Base-by-base conservation (phyloP, 1,140 invertebrate genomes). In the Lerema accius region DNA sequence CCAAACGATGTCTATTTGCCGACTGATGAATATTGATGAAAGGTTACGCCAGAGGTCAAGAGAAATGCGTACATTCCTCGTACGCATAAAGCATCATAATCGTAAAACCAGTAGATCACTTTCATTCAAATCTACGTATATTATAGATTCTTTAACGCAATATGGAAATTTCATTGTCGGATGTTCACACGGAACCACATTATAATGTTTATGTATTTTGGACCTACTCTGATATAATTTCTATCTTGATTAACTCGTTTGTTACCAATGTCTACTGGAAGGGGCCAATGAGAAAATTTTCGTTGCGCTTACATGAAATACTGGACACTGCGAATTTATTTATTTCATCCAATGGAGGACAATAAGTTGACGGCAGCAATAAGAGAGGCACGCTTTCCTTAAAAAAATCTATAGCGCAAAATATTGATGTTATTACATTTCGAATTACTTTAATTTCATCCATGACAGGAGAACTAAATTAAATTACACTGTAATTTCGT, bases 1-100 rank as follows among this genome's bases (percentile, higher is more conserved):
- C 9, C 26, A 19, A 19, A 37, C 37, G 45, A 46, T 63, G 39
- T 40, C 53, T 67, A 63, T 73, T 63, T 63, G 58, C 64, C 26
- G 28, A 35, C 43, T 49, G 45, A 73, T 80, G 71, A 78, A 80
- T 80, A 78, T 80, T 80, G 68, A 80, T 76, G 75, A 63, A 68
- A 65, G 67, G 69, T 67, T 50, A 69, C 26, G 32, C 63, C 23
- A 28, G 23, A 64, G 70, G 70, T 70, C 61, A 63, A 70, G 64
- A 59, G 67, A 62, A 69, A 73, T 67, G 56, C 61, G 19, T 49
- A 51, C 35, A 60, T 65, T 65, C 45, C 40, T 15, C 23, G 45
- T 53, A 50, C 35, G 16, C 28, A 23, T 32, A 15, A 40, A 7
- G 13, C 14, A 50, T 23, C 17, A 42, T 35, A 37, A 39, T 48